Percentiles rank a stretch among this genome's conserved stretches.
Evolutionary conservation across 2,888 invertebrate species (phyloP).

Genomic region (Philaethria dido): DNA sequence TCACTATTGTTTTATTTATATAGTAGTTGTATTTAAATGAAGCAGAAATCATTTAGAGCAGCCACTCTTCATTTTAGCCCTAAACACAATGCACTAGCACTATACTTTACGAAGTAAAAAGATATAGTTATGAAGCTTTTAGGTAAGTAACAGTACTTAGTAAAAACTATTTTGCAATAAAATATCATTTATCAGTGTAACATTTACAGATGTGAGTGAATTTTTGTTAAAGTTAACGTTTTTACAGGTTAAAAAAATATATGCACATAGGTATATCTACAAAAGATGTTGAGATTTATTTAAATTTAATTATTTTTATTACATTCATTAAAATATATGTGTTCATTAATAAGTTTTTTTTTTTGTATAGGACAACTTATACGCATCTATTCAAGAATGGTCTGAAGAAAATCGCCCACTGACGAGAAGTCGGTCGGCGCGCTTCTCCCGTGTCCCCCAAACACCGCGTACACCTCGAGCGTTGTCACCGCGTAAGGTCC

Average conservation of each 20-base stretch:
- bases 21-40: conserved; percentile 32
- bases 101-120: conserved; percentile 20
- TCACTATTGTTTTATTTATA: conserved; percentile 45
- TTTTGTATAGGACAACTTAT: conserved; percentile 63
- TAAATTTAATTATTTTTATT: too few relatives aligned
- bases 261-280: too few relatives aligned
- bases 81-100: conserved; percentile 36
- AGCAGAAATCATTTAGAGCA: conserved; percentile 27
- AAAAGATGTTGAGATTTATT: too few relatives aligned
- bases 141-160: conserved; percentile 18
- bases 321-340: too few relatives aligned
- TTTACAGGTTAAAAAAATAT: background rate
- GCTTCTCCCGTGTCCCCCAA: conserved; percentile 53
- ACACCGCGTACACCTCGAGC: conserved; percentile 59
- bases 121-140: conserved; percentile 8
- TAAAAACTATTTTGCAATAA: background rate
- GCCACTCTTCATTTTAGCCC: conserved; percentile 32
- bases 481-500: conserved; percentile 63
- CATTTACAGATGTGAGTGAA: background rate
- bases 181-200: background rate
- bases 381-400: conserved; percentile 70
- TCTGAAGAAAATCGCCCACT: conserved; percentile 64
- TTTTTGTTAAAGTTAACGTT: background rate
- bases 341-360: background rate
- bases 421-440: conserved; percentile 70